Evolutionary conservation across 2,113 vertebrate species (phyloP).

Genomic region (Odontophorus gujanensis): DNA sequence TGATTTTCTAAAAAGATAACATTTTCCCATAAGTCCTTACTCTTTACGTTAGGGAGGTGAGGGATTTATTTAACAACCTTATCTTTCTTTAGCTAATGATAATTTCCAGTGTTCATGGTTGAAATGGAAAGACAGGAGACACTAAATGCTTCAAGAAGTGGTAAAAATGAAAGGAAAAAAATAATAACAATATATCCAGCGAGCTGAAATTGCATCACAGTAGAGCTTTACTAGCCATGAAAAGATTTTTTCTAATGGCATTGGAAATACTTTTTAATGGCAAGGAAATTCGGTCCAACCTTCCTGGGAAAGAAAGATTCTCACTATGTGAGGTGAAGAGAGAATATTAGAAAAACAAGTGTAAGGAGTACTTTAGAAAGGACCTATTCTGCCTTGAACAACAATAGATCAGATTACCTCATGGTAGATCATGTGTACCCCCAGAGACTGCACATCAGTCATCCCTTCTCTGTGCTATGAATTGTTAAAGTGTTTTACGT

Average conservation of each 20-base stretch:
- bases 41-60: too few relatives aligned
- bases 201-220: background rate
- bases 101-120: accelerated
- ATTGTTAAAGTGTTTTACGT: background rate
- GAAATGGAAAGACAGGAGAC: background rate
- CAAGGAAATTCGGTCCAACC: background rate
- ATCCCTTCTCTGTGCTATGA: background rate
- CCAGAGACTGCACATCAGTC: background rate
- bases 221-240: background rate
- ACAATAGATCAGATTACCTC: background rate
- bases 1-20: background rate
- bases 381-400: background rate
- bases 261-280: background rate
- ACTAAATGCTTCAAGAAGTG: background rate
- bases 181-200: background rate
- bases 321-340: background rate
- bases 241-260: background rate
- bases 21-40: background rate
- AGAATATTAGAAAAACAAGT: background rate
- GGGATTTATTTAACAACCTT: too few relatives aligned
- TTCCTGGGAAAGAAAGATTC: background rate
- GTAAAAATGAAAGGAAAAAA: background rate
- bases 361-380: background rate
- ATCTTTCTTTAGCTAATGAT: background rate
- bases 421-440: background rate